Base-by-base conservation (phyloP, 2,797 vertebrate species). In the Choloepus didactylus region DNA sequence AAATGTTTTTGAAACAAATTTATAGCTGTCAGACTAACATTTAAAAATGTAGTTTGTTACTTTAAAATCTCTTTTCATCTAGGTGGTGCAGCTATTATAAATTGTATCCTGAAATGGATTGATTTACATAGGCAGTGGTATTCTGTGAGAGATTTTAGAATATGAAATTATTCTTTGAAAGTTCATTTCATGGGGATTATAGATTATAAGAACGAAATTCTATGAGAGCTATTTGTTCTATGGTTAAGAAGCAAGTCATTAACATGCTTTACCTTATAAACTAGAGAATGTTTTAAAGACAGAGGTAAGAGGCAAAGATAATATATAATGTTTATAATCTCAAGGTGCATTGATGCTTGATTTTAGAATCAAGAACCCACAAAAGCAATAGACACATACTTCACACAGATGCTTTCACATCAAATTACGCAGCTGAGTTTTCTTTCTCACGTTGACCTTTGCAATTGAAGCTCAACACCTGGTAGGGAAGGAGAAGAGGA, bases 371-470 rank as follows among this genome's bases (percentile, higher is more conserved):
- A 51, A 49, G 69, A 89, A 35, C 44, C 38, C 67, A 64, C 54
- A 16, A n/a, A 60, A n/a, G n/a, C 31, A 38, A 7, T 2, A 9
- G n/a, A 16, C n/a, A 27, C 14, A 9, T 18, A 38, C 80, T 41
- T 92, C 76, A 21, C 41, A 89, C 56, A 25, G 11, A 56, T 38
- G 44, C 81, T 72, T 89, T 51, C 23, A 59, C 25, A 3, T 92
- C 41, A 44, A 77, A 27, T 67, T 77, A 41, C 21, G 69, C 41
- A 72, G 60, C 73, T 38, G 35, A 31, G n/a, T 60, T 84, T 60
- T 16, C 73, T 60, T 14, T 91, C 77, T 81, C 90, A 29, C 80
- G 89, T 91, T 86, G 75, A 89, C 59, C 46, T 94, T 89, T 93
- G 79, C 62, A 72, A 29, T 46, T 70, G 15, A 9, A 76, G 9